Conservation (phyloP, 2,888 invertebrate genomes). For the Lamellibrachia columna region DNA sequence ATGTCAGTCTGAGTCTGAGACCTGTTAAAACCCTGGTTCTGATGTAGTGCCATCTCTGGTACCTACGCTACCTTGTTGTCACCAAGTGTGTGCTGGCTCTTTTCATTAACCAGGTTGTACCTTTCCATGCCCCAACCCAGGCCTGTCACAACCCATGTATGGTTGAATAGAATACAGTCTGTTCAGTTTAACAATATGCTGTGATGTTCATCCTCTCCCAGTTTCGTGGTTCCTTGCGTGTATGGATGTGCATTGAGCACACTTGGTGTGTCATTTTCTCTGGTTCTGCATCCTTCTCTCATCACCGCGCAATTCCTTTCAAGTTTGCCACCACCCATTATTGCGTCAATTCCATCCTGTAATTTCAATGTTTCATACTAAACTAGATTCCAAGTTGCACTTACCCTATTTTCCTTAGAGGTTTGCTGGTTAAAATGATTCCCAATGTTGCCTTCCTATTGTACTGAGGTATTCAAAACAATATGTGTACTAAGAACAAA, state of each 20-base stretch:
- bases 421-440: no score
- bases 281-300: not conserved
- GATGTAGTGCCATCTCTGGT: not conserved
- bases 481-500: no score
- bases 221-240: no score
- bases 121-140: not conserved
- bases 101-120: not conserved
- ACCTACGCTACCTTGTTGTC: not conserved
- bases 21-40: not conserved
- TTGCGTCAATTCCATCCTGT: not conserved
- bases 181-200: no score
- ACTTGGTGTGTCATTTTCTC: not conserved
- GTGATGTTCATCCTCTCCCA: no score
- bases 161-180: not conserved
- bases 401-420: not conserved
- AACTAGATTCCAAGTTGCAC: not conserved
- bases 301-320: not conserved
- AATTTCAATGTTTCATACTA: not conserved
- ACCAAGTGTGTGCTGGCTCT: not conserved
- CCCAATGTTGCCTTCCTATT: no score
- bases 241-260: no score
- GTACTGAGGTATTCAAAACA: no score
- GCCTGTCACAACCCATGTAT: not conserved
- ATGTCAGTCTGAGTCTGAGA: not conserved
- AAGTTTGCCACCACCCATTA: not conserved